Conservation (phyloP, 2,113 vertebrate genomes). For the Theropithecus gelada region DNA sequence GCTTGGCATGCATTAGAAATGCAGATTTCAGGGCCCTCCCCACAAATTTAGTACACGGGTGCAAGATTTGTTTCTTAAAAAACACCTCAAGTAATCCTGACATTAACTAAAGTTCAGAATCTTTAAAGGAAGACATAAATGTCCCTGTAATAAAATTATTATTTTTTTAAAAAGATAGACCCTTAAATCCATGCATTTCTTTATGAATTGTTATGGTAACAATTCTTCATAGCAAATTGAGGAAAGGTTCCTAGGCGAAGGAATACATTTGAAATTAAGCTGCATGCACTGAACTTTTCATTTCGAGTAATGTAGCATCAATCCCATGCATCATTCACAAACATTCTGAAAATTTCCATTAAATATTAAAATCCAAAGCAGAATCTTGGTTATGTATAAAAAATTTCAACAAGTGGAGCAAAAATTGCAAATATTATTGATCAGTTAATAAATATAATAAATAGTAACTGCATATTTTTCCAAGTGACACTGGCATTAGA, state of each 20-base stretch:
- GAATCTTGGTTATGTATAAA: neutral
- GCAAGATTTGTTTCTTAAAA: neutral
- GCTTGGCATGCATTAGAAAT: neutral
- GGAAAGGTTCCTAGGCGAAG: neutral
- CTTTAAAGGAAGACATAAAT: neutral
- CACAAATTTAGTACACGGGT: neutral
- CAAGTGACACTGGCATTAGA: neutral
- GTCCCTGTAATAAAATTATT: neutral
- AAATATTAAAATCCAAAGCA: neutral
- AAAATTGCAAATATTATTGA: neutral
- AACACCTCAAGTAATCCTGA: neutral
- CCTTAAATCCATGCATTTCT: neutral
- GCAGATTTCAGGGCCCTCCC: neutral
- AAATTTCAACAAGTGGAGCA: neutral
- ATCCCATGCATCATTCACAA: neutral
- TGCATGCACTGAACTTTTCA: neutral
- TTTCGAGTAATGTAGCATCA: neutral
- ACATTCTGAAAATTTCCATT: neutral
- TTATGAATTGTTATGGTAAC: neutral
- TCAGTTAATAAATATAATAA: neutral
- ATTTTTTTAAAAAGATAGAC: neutral
- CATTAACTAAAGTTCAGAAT: neutral
- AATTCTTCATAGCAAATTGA: neutral
- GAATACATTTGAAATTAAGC: neutral
- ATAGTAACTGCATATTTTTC: neutral